phyloP scores from a whole-genome alignment of 2,113 vertebrate species.

The Mesoclemmys tuberculata region DNA sequence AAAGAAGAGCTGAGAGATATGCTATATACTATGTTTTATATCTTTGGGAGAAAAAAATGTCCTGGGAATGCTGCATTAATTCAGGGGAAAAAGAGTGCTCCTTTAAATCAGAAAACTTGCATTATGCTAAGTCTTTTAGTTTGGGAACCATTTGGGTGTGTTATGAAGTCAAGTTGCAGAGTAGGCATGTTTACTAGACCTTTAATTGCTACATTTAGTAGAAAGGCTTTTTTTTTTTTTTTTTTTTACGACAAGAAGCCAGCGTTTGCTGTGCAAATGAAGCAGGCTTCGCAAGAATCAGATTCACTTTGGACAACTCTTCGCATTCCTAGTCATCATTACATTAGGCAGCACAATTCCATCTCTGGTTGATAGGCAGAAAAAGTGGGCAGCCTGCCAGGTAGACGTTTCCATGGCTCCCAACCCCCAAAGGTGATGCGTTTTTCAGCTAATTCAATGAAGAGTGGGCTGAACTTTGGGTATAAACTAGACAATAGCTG shows the following conservation, averaged over 20 bases:
- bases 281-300: slow-evolving; percentile 85
- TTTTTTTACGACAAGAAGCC: slow-evolving; percentile 77
- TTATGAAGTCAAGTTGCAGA: slow-evolving; percentile 74
- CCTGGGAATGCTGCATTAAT: neutral
- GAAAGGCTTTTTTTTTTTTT: slow-evolving; percentile 41
- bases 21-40: neutral
- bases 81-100: neutral
- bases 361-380: slow-evolving; percentile 86
- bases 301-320: slow-evolving; percentile 90
- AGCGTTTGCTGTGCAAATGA: slow-evolving; percentile 84
- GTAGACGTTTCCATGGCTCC: slow-evolving; percentile 96
- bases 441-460: slow-evolving; percentile 89
- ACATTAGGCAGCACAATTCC: slow-evolving; percentile 88
- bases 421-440: slow-evolving; percentile 92
- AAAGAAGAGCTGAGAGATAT: slow-evolving; percentile 10
- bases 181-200: slow-evolving; percentile 74
- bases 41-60: slow-evolving; percentile 36
- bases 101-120: slow-evolving; percentile 66
- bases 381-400: slow-evolving; percentile 93
- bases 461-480: slow-evolving; percentile 89
- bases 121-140: slow-evolving; percentile 55
- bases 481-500: slow-evolving; percentile 97
- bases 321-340: slow-evolving; percentile 89
- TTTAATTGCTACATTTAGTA: slow-evolving; percentile 78
- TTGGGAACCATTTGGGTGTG: slow-evolving; percentile 65